phyloP scores from a whole-genome alignment of 2,888 invertebrate species.

The Conops quadrifasciatus region DNA sequence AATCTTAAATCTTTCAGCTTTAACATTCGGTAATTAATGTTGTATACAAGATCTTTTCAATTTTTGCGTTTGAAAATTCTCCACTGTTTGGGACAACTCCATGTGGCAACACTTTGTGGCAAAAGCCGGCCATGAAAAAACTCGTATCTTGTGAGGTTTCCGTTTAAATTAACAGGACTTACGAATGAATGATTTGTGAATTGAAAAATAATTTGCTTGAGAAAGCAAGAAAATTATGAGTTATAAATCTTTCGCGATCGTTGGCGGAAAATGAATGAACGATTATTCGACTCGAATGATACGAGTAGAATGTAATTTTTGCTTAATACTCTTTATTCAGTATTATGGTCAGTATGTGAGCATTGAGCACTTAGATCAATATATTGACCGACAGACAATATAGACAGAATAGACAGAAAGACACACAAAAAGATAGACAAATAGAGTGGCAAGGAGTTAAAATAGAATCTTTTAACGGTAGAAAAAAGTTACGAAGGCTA shows the following conservation, averaged over 20 bases:
- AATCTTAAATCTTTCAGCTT: too few relatives aligned
- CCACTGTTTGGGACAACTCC: too few relatives aligned
- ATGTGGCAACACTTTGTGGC: not conserved
- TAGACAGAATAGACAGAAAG: too few relatives aligned
- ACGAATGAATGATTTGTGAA: conserved; percentile 27
- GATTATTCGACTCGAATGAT: not conserved
- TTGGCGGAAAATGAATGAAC: not conserved
- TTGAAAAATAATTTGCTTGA: conserved; percentile 31
- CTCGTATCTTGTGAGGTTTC: conserved; percentile 33
- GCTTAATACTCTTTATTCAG: too few relatives aligned
- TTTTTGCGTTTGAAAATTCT: too few relatives aligned
- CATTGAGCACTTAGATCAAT: too few relatives aligned
- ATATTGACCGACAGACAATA: too few relatives aligned
- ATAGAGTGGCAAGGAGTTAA: too few relatives aligned
- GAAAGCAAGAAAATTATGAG: conserved; percentile 27
- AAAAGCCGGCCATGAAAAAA: not conserved
- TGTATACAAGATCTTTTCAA: too few relatives aligned
- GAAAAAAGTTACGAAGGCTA: not conserved
- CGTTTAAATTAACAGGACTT: conserved; percentile 21
- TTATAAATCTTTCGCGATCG: conserved; percentile 6
- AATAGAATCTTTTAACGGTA: not conserved
- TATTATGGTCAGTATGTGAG: too few relatives aligned
- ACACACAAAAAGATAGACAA: too few relatives aligned
- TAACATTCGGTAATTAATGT: too few relatives aligned
- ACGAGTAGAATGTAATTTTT: not conserved